Base-by-base conservation (phyloP, 2,888 invertebrate genomes). In the Callimorpha dominula region DNA sequence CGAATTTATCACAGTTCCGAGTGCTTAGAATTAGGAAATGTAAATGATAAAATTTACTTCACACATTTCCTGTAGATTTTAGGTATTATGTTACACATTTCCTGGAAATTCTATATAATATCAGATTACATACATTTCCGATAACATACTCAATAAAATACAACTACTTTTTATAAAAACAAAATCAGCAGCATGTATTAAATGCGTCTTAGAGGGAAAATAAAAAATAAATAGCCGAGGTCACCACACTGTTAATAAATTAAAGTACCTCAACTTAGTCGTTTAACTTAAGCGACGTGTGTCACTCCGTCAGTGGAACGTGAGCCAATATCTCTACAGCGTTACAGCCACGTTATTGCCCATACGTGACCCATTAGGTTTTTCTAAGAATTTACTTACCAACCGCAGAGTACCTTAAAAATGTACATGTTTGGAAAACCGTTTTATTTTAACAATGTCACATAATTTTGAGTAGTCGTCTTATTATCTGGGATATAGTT, bases 241-340 rank as follows among this genome's bases (percentile, higher is more conserved):
- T 40, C 31, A 65, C 31, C 5, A 49, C 3, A 4, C 15, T 31
- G 31, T 65, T 40, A 11, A 65, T 65, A 65, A 40, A 65, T 50
- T 9, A 11, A 50, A 65, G 17, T 40, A 50, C 14, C 4, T 40
- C 12, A n/a, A 52, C n/a, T 46, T 15, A 54, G 20, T 60, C 20
- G 46, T 40, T 65, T 40, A 68, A 52, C 63, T 73, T 72, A 78
- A 81, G 70, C 74, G 68, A 76, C 81, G 81, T 72, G 70, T 69
- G 66, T 54, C 70, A 76, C 73, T 81, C 83, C 68, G 83, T 81
- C 83, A 81, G 71, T 63, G 46, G 62, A 80, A 82, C 84, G 82
- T 84, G 82, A 82, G 73, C 77, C 78, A 84, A 83, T 83, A 80
- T 76, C 71, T 81, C 67, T 78, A 65, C 77, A 71, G 60, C 8